phyloP scores from a whole-genome alignment of 1,140 invertebrate species.

The Oscheius sp. region DNA sequence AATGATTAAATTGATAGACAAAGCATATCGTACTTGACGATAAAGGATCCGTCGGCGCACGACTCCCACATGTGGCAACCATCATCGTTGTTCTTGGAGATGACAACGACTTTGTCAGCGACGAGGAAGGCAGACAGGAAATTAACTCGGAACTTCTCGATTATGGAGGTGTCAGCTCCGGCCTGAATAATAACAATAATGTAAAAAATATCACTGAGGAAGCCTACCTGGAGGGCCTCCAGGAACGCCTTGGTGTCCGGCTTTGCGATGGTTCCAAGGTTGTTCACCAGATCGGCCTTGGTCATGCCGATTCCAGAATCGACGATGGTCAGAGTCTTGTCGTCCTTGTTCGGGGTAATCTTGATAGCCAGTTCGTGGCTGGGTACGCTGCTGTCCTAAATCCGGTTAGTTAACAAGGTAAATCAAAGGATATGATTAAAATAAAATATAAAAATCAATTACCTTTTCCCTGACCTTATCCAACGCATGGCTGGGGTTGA shows the following conservation, averaged over 20 bases:
- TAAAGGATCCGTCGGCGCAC: conserved; percentile 87
- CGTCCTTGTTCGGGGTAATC: conserved; percentile 83
- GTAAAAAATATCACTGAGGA: background rate
- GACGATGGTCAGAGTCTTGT: conserved; percentile 82
- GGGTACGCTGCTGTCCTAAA: conserved; percentile 77
- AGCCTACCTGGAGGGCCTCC: conserved; percentile 77
- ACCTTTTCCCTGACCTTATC: conserved; percentile 75
- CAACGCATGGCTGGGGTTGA: conserved; percentile 79
- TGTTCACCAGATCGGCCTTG: conserved; percentile 90
- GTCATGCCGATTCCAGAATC: conserved; percentile 93
- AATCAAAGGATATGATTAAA: background rate
- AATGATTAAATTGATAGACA: background rate
- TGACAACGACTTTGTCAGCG: conserved; percentile 86
- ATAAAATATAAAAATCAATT: background rate
- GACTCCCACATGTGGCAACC: conserved; percentile 90
- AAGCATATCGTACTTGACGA: conserved; percentile 67
- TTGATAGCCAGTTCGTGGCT: conserved; percentile 84
- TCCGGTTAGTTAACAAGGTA: background rate
- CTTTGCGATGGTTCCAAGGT: conserved; percentile 90
- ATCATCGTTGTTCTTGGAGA: conserved; percentile 91
- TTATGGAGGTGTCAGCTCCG: conserved; percentile 92
- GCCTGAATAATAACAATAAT: conserved; percentile 63
- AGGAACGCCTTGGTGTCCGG: conserved; percentile 94
- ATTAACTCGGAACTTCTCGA: conserved; percentile 94
- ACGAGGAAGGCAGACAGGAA: conserved; percentile 97